Conservation (phyloP, 1,140 invertebrate species). For the Telenomus remus region DNA sequence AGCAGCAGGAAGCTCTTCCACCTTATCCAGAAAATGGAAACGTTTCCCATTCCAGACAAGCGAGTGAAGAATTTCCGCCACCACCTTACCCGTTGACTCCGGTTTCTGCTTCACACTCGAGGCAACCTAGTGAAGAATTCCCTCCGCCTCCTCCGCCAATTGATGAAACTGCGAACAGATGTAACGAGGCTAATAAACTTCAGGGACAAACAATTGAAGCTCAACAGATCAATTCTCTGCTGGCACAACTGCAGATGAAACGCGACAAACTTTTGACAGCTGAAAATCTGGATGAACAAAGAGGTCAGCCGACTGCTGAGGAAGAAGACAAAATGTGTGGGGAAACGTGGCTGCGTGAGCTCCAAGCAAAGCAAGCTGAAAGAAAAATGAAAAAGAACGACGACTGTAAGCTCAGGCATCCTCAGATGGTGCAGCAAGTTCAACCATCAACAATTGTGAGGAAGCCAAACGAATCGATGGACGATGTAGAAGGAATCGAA, state of each 20-base stretch:
- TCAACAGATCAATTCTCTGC: constrained; percentile 77
- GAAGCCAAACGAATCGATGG: constrained; percentile 71
- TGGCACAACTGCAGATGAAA: constrained; percentile 86
- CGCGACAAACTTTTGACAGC: constrained; percentile 81
- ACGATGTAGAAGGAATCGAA: constrained; percentile 56
- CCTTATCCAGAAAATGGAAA: constrained; percentile 71
- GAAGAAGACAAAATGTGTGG: constrained; percentile 73
- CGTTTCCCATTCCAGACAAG: constrained; percentile 69
- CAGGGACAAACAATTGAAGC: constrained; percentile 45
- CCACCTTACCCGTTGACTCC: constrained; percentile 85
- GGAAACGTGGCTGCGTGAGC: constrained; percentile 84
- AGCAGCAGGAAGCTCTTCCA: constrained; percentile 61
- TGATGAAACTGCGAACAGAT: constrained; percentile 78
- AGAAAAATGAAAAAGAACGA: constrained; percentile 77
- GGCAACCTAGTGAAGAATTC: constrained; percentile 91
- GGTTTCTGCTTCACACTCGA: constrained; percentile 84
- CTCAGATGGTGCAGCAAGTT: constrained; percentile 40
- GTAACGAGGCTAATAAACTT: constrained; percentile 67
- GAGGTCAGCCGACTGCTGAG: constrained; percentile 55
- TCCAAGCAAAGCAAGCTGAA: constrained; percentile 86
- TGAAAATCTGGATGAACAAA: constrained; percentile 66
- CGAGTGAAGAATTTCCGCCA: constrained; percentile 79
- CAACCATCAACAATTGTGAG: constrained; percentile 60
- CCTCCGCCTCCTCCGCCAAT: constrained; percentile 88
- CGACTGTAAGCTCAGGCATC: constrained; percentile 62